Evolutionary conservation across 2,797 vertebrate genomes (phyloP).

Genomic region (Cygnus olor): DNA sequence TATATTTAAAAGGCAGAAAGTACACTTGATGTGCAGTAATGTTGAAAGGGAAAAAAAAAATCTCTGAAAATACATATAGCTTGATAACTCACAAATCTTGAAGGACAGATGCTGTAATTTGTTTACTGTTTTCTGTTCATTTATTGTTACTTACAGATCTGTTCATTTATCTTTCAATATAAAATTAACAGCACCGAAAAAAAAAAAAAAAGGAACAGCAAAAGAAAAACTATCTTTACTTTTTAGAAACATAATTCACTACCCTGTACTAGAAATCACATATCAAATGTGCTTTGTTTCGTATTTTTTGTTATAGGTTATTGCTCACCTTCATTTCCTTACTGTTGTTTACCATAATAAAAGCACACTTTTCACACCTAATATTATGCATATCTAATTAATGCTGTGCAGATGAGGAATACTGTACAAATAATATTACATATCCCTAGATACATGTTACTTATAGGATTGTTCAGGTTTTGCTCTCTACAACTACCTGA

Average conservation of each 20-base stretch:
- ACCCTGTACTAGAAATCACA: neutral
- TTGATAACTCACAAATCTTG: neutral
- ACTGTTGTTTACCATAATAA: neutral
- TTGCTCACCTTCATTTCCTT: neutral
- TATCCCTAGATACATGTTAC: neutral
- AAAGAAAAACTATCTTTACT: neutral
- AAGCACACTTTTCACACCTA: neutral
- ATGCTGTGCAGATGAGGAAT: neutral
- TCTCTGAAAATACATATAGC: neutral
- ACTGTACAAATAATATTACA: neutral
- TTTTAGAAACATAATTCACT: neutral
- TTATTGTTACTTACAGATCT: neutral
- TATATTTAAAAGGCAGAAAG: neutral
- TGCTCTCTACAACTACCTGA: too few relatives aligned
- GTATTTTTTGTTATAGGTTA: neutral
- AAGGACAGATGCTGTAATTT: neutral
- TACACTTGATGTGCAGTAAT: neutral
- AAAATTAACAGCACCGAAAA: neutral
- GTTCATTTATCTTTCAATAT: neutral
- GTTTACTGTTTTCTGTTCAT: neutral
- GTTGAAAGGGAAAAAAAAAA: neutral
- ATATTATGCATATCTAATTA: neutral
- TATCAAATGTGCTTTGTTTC: neutral
- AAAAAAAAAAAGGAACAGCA: neutral
- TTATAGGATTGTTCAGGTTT: neutral